These are phyloP conservation scores for Plectrocnemia conspersa DNA, from an alignment of 1,140 invertebrate species.

Conservation along the genomic window DNA sequence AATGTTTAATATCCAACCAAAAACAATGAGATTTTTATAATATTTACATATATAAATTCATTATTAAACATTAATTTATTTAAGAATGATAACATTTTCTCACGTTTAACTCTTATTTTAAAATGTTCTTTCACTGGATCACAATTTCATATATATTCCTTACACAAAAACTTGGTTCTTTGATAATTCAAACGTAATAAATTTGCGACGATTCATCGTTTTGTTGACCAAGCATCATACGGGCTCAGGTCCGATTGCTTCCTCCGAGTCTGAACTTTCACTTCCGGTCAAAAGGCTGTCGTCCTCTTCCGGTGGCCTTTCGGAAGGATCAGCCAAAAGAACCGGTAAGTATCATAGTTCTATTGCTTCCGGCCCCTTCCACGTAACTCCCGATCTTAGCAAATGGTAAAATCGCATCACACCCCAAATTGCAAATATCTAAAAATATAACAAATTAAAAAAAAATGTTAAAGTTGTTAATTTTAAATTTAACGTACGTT, in stretches of 20 bases:
- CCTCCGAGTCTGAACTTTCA: not conserved
- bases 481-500: slow-evolving; percentile 57
- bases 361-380: slow-evolving; percentile 63
- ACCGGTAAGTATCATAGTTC: slow-evolving; percentile 22
- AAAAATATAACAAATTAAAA: slow-evolving; percentile 14
- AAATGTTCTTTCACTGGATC: too few relatives aligned
- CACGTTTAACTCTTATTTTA: too few relatives aligned
- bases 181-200: not conserved
- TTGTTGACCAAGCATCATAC: slow-evolving; percentile 10
- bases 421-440: slow-evolving; percentile 63
- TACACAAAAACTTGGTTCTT: slow-evolving; percentile 3
- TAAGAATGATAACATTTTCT: too few relatives aligned
- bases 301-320: slow-evolving; percentile 20
- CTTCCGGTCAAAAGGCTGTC: slow-evolving; percentile 12
- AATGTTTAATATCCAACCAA: too few relatives aligned
- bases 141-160: not conserved
- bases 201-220: not conserved
- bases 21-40: too few relatives aligned
- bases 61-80: too few relatives aligned
- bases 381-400: slow-evolving; percentile 61
- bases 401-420: slow-evolving; percentile 64
- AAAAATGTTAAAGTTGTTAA: not conserved
- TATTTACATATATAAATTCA: too few relatives aligned
- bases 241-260: slow-evolving; percentile 12
- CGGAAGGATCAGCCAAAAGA: slow-evolving; percentile 21